Percentiles rank a stretch among this genome's conserved stretches.
Conservation (phyloP, 2,113 vertebrate species). For the Grammomys surdaster region DNA sequence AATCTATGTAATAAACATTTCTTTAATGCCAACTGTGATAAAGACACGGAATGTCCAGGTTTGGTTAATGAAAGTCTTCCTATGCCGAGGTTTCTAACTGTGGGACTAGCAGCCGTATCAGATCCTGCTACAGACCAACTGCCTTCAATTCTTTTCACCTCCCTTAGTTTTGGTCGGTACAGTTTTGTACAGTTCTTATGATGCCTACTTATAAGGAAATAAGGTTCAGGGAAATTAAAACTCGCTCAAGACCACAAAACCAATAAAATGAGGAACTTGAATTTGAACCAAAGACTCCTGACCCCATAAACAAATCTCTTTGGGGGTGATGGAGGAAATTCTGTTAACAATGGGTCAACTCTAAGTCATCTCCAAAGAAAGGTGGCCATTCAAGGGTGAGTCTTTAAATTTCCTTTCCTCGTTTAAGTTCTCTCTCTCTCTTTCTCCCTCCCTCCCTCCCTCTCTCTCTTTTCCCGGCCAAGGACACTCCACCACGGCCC, state of each 20-base stretch:
- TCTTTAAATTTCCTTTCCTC: background rate
- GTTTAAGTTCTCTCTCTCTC: background rate
- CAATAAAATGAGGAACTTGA: background rate
- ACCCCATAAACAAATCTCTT: background rate
- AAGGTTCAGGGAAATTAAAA: conserved; percentile 1
- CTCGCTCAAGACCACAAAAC: background rate
- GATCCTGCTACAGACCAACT: background rate
- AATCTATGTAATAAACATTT: conserved; percentile 4
- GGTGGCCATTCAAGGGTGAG: too few species aligned
- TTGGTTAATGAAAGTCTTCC: background rate
- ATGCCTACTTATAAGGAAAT: background rate
- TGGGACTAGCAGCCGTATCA: too few species aligned
- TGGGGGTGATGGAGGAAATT: fast-evolving
- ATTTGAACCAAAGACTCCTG: background rate
- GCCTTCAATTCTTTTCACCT: background rate
- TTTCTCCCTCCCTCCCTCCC: background rate
- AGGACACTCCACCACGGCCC: conserved; percentile 20
- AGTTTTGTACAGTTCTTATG: background rate
- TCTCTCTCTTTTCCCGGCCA: background rate
- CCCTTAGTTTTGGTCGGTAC: background rate
- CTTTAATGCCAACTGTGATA: background rate
- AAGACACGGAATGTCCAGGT: background rate
- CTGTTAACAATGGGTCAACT: background rate
- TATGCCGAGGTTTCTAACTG: background rate
- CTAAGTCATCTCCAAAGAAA: background rate